Conservation (phyloP, 2,888 invertebrate species). For the Epinotia demarniana region DNA sequence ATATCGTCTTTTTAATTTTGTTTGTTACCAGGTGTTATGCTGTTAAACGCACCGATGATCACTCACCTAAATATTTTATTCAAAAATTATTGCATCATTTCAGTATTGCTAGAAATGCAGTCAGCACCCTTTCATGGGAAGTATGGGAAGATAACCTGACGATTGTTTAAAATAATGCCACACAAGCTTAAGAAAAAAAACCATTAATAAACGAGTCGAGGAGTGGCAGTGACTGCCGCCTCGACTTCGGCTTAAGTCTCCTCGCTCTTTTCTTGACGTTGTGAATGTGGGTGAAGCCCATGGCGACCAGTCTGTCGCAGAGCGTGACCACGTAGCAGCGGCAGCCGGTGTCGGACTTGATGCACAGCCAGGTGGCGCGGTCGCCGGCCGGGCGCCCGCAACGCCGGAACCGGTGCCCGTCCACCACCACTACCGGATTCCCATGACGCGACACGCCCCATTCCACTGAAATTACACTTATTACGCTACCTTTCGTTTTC, state of each 20-base stretch:
- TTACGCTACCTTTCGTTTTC: conserved; percentile 51
- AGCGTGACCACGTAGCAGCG: conserved; percentile 66
- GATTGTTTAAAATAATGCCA: not conserved
- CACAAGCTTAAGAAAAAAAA: conserved; percentile 29
- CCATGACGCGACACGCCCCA: conserved; percentile 71
- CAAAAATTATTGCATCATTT: too few relatives aligned
- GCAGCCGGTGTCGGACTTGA: conserved; percentile 74
- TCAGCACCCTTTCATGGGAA: not conserved
- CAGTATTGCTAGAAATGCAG: not conserved
- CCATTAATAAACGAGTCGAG: conserved; percentile 29
- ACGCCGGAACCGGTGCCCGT: conserved; percentile 67
- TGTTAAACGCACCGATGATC: conserved; percentile 5
- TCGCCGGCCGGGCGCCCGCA: conserved; percentile 52
- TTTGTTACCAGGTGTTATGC: not conserved
- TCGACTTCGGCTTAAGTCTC: not conserved
- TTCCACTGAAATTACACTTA: conserved; percentile 65
- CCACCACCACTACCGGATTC: conserved; percentile 71
- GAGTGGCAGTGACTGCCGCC: conserved; percentile 20
- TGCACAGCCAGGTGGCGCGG: conserved; percentile 68
- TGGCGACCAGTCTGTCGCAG: conserved; percentile 57
- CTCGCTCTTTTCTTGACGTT: conserved; percentile 49
- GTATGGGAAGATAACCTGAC: not conserved
- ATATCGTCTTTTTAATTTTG: conserved; percentile 1
- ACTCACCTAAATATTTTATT: not conserved
- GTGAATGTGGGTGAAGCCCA: conserved; percentile 62